Percentiles rank a stretch among this genome's conserved stretches.
Evolutionary conservation across 2,888 invertebrate species (phyloP).

Genomic region (Oeneis ivallda): DNA sequence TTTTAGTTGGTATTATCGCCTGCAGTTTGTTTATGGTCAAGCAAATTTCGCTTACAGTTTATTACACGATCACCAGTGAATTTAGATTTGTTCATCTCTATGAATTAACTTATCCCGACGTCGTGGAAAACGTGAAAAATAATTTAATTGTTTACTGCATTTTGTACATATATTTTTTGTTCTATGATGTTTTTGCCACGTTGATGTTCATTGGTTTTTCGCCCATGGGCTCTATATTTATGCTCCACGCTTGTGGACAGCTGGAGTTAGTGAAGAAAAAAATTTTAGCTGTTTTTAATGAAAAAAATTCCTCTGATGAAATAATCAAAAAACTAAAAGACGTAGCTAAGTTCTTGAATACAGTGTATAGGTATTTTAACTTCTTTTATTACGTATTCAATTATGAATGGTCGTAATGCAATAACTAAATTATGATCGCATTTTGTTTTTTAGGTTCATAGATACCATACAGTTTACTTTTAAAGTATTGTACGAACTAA

Average conservation of each 20-base stretch:
- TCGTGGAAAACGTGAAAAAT: slow-evolving; percentile 46
- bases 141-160: slow-evolving; percentile 37
- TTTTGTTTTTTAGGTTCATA: slow-evolving; percentile 45
- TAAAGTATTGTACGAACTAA: slow-evolving; percentile 35
- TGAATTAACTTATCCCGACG: slow-evolving; percentile 46
- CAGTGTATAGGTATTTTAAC: slow-evolving; percentile 45
- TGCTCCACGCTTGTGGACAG: slow-evolving; percentile 58
- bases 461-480: slow-evolving; percentile 43
- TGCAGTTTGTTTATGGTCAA: slow-evolving; percentile 41
- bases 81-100: slow-evolving; percentile 45
- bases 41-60: slow-evolving; percentile 41
- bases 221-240: slow-evolving; percentile 56
- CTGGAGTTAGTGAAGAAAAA: slow-evolving; percentile 49
- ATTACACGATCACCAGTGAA: slow-evolving; percentile 42
- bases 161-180: slow-evolving; percentile 29
- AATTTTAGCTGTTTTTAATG: slow-evolving; percentile 45
- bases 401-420: no score
- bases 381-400: neutral
- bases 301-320: slow-evolving; percentile 35
- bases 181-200: slow-evolving; percentile 40
- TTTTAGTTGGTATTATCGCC: slow-evolving; percentile 11
- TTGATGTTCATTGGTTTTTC: slow-evolving; percentile 49
- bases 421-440: neutral
- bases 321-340: slow-evolving; percentile 42
- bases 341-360: slow-evolving; percentile 46